Evolutionary conservation across 2,797 vertebrate species (phyloP).

Genomic region (Argyrosomus regius): DNA sequence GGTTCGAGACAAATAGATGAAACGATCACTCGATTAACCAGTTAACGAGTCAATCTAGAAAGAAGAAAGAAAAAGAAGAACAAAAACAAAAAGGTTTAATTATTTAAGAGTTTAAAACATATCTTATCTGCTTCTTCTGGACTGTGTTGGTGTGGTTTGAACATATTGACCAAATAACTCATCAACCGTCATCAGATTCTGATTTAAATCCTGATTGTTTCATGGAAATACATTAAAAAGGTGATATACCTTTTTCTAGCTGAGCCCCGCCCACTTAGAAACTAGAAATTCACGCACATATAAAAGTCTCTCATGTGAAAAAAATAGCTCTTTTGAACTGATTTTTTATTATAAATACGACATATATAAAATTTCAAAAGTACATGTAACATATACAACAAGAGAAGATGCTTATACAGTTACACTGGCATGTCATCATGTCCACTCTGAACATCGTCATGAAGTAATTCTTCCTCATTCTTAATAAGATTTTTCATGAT

Average conservation of each 20-base stretch:
- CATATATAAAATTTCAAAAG: too few species aligned
- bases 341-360: too few species aligned
- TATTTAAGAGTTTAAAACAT: not conserved
- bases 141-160: not conserved
- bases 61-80: too few species aligned
- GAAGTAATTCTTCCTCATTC: too few species aligned
- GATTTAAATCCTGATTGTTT: constrained; percentile 8
- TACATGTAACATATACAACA: too few species aligned
- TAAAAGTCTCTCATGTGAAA: not conserved
- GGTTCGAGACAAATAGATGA: not conserved
- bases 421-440: too few species aligned
- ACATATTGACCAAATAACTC: not conserved
- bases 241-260: not conserved
- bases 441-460: too few species aligned
- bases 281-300: not conserved
- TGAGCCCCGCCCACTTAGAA: not conserved
- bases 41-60: not conserved
- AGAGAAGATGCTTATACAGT: too few species aligned
- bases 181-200: not conserved
- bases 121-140: not conserved
- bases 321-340: too few species aligned
- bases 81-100: not conserved
- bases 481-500: too few species aligned
- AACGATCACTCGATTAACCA: not conserved
- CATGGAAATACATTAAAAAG: not conserved